phyloP scores from a whole-genome alignment of 1,140 invertebrate species.

The Drosophila melanogaster region Release_6_plus_ISO1_MT NT_033779.5:7616001-7616500 shows the following conservation, averaged over 20 bases:
- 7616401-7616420: constrained; percentile 58
- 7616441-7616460: constrained; percentile 69
- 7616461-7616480: constrained; percentile 75
- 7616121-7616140: constrained; percentile 87
- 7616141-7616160: constrained; percentile 87
- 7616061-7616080: no score
- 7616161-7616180: constrained; percentile 60
- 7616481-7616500: constrained; percentile 63
- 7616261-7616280: constrained; percentile 36
- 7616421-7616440: constrained; percentile 57
- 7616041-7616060: no score
- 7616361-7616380: constrained; percentile 23
- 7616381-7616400: constrained; percentile 51
- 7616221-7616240: constrained; percentile 8
- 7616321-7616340: constrained; percentile 49
- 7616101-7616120: constrained; percentile 60
- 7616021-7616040: no score
- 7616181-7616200: constrained; percentile 7
- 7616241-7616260: constrained; percentile 28
- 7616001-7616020: no score
- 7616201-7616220: constrained; percentile 21
- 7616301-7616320: constrained; percentile 76
- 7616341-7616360: constrained; percentile 65
- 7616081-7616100: no score
- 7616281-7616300: constrained; percentile 60